phyloP scores from a whole-genome alignment of 2,113 vertebrate species.

The Proteles cristata region DNA sequence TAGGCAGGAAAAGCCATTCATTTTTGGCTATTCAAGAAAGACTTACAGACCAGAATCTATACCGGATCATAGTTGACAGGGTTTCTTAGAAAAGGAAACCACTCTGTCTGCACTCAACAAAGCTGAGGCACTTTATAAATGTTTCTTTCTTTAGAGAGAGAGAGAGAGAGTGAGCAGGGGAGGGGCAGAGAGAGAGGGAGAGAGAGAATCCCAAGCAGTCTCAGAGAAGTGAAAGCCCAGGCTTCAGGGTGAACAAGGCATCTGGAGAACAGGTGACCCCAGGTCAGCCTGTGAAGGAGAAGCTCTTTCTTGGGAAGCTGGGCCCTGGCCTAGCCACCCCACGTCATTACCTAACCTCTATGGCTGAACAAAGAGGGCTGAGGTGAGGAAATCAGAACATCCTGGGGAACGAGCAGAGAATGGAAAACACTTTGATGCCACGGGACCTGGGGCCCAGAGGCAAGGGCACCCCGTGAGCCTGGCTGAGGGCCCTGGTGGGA shows the following conservation, averaged over 20 bases:
- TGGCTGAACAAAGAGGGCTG: slow-evolving; percentile 29
- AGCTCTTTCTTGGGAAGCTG: neutral
- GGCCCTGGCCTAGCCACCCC: neutral
- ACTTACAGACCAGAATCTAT: neutral
- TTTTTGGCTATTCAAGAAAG: neutral
- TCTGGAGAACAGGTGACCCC: neutral
- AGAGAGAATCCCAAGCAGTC: too few relatives aligned
- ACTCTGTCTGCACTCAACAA: neutral
- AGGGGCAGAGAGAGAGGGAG: too few relatives aligned
- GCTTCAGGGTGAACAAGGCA: neutral
- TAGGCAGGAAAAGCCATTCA: neutral
- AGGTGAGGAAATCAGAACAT: slow-evolving; percentile 59
- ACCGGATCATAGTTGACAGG: neutral
- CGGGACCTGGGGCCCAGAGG: neutral
- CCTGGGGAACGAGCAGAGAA: neutral
- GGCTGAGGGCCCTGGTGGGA: neutral
- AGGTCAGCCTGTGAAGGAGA: neutral
- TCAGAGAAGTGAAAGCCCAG: neutral
- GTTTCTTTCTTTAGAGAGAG: too few relatives aligned
- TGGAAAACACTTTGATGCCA: neutral
- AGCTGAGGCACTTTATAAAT: neutral
- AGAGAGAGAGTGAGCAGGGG: too few relatives aligned
- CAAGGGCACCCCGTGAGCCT: neutral
- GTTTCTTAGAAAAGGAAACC: slow-evolving; percentile 33
- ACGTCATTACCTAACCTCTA: slow-evolving; percentile 5